phyloP scores from a whole-genome alignment of 1,140 invertebrate genomes.

The Rhopalosiphum padi region DNA sequence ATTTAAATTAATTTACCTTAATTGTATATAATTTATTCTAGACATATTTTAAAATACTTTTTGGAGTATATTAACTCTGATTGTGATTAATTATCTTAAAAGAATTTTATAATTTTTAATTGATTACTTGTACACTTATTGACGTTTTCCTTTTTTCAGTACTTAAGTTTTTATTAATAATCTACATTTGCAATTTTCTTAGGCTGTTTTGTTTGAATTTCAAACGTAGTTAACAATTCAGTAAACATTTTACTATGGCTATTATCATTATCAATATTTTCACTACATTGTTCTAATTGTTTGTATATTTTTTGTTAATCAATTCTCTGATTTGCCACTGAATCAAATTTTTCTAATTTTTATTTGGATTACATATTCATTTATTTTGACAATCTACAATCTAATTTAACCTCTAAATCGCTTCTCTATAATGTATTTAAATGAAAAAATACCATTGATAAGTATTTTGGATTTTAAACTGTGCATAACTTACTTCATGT shows the following conservation, averaged over 20 bases:
- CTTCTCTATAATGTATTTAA: background rate
- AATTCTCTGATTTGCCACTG: background rate
- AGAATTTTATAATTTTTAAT: background rate
- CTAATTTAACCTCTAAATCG: background rate
- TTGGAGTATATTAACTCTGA: background rate
- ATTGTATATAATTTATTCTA: background rate
- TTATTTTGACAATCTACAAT: background rate
- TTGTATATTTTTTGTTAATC: background rate
- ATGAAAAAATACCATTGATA: background rate
- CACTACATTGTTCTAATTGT: background rate
- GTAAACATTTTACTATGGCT: background rate
- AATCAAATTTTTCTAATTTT: background rate
- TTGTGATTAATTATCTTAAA: background rate
- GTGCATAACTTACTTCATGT: background rate
- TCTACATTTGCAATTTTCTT: background rate
- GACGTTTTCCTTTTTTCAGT: background rate
- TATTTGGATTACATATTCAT: background rate
- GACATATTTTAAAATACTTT: background rate
- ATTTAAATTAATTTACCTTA: background rate
- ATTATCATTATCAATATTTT: background rate
- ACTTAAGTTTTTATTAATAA: background rate
- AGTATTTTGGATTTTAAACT: background rate
- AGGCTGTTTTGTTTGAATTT: background rate
- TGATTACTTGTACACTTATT: background rate
- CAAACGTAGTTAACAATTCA: background rate